These are phyloP conservation scores for Oriolus oriolus DNA, from an alignment of 2,113 vertebrate species.

Conservation along the genomic window DNA sequence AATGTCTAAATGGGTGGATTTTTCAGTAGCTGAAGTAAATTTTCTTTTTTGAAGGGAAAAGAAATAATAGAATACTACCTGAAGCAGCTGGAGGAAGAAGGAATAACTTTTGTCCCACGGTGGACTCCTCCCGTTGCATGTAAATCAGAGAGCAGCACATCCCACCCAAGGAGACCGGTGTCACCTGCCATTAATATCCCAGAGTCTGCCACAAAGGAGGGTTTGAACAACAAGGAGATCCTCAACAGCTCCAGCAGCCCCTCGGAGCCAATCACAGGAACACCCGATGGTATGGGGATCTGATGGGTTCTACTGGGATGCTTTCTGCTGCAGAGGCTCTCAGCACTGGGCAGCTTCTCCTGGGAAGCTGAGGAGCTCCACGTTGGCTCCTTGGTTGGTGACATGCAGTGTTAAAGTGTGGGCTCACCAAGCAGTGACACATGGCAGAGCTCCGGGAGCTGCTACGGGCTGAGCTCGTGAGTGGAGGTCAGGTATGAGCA, in stretches of 20 bases:
- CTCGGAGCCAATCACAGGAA: conserved; percentile 68
- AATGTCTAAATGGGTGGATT: neutral
- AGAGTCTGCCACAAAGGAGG: conserved; percentile 60
- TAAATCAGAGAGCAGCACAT: conserved; percentile 39
- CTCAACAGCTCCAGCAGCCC: conserved; percentile 61
- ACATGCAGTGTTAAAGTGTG: neutral
- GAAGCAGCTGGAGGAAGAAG: conserved; percentile 86
- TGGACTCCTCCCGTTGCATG: conserved; percentile 75
- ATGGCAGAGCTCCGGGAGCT: neutral
- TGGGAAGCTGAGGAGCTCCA: neutral
- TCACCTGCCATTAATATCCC: conserved; percentile 69
- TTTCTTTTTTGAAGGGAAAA: conserved; percentile 81
- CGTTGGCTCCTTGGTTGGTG: neutral
- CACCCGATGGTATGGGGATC: conserved; percentile 77
- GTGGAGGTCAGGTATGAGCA: neutral
- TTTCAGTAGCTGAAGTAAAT: neutral
- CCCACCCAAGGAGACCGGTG: conserved; percentile 21
- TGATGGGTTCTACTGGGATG: neutral
- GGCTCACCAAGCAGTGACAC: neutral
- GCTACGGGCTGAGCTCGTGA: accelerated
- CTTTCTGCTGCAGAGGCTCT: neutral
- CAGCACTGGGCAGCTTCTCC: neutral
- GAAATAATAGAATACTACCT: conserved; percentile 96
- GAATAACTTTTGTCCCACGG: conserved; percentile 84
- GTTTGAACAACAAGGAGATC: conserved; percentile 64